Evolutionary conservation across 2,113 vertebrate species (phyloP), one percentile per base, ranked within the genome.

Genomic region (Microcebus ravelobensis): DNA sequence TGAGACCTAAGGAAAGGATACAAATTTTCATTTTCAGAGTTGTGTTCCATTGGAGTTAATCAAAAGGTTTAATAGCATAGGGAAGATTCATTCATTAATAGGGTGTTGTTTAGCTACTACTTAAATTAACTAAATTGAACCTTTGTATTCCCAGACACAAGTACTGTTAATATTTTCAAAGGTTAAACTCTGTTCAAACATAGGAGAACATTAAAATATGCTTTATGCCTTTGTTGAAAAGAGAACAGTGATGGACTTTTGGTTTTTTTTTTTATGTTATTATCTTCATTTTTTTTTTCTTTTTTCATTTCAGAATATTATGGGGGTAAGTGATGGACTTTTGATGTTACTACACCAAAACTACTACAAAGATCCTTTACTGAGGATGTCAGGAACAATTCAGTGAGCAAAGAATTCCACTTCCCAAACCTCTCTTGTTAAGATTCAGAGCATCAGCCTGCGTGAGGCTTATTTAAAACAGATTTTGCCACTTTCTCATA

Each of bases 401-500:
- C 18, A 8, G 14, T 34, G 21, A 86, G 96, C 94, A 82, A 86
- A 97, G 95, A 88, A 91, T 93, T 95, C 95, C 77, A 95, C 93
- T 97, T 85, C 96, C 23, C 82, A 18, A 92, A 67, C 8, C 82
- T 80, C 93, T 79, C 94, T 97, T 1, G 57, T 97, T 96, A n/a
- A 90, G 96, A 97, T 94, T 90, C 96, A 97, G 94, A 96, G 96
- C 96, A 95, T 87, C 97, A 90, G 96, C 96, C 67, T 98, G 97
- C 97, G 85, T 85, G 81, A 96, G 96, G 94, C 97, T 94, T 97
- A 97, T 61, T 98, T 97, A 96, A 97, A 90, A 94, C 92, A 95
- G 97, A 97, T 97, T 98, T 97, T 97, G 87, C 90, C 96, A 98
- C 91, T 97, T 92, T 27, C 61, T 65, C 29, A 13, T 29, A 6